Percentiles rank a stretch among this genome's conserved stretches.
Evolutionary conservation across 2,113 vertebrate genomes (phyloP).

Genomic region (Poeciliopsis turrubarensis): DNA sequence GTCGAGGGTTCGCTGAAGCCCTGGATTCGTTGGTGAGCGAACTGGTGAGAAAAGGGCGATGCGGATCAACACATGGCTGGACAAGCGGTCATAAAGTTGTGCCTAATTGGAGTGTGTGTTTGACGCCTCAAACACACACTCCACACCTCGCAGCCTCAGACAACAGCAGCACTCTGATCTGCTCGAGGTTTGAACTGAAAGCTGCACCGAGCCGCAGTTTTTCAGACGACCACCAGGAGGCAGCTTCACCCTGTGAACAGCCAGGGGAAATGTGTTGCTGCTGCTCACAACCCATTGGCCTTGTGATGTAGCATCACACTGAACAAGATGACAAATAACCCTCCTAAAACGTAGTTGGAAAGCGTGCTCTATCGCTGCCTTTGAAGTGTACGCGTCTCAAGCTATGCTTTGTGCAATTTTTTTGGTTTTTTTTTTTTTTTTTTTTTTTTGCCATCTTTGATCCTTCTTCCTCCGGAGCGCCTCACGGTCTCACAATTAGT

Average conservation of each 20-base stretch:
- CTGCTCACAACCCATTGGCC: constrained; percentile 13
- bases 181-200: neutral
- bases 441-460: constrained; percentile 36
- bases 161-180: constrained; percentile 1
- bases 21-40: neutral
- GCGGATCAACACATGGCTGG: neutral
- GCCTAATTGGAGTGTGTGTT: neutral
- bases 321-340: constrained; percentile 9
- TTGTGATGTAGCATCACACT: constrained; percentile 20
- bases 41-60: neutral
- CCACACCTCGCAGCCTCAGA: neutral
- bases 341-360: constrained; percentile 35
- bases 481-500: constrained; percentile 55
- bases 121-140: neutral
- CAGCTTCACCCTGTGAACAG: constrained; percentile 68
- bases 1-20: no score
- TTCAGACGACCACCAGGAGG: constrained; percentile 64
- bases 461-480: constrained; percentile 33
- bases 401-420: constrained; percentile 51
- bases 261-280: neutral
- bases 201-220: constrained; percentile 55
- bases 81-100: neutral
- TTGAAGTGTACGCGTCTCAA: constrained; percentile 60
- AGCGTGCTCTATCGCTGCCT: constrained; percentile 44
- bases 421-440: neutral